These are phyloP conservation scores for Burhinus oedicnemus DNA, from an alignment of 2,113 vertebrate genomes.

Conservation along the genomic window DNA sequence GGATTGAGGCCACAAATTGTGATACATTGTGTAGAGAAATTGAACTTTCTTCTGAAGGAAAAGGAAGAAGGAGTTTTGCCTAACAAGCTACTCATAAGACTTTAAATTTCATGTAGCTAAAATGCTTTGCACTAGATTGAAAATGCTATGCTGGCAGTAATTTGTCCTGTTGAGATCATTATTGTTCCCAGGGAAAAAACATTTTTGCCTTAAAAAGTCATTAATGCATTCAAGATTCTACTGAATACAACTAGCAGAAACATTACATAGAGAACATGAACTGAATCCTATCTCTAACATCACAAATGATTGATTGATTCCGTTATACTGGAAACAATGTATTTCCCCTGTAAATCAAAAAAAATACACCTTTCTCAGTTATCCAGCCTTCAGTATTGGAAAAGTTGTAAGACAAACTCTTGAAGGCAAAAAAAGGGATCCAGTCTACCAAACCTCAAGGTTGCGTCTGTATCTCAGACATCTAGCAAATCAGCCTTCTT, in stretches of 20 bases:
- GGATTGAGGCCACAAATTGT: background rate
- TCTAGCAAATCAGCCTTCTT: background rate
- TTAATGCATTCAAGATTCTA: slow-evolving; percentile 42
- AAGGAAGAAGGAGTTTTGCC: background rate
- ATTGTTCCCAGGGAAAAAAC: slow-evolving; percentile 27
- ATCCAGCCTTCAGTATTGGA: background rate
- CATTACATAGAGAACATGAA: background rate
- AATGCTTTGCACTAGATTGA: background rate
- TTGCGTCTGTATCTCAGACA: background rate
- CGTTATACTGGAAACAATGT: background rate
- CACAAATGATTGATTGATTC: background rate
- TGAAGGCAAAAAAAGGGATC: background rate
- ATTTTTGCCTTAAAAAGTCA: slow-evolving; percentile 35
- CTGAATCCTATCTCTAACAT: background rate
- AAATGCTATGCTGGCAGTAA: background rate
- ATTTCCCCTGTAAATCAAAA: background rate
- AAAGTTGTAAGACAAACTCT: background rate
- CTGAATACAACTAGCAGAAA: slow-evolving; percentile 4
- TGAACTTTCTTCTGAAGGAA: background rate
- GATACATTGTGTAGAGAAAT: background rate
- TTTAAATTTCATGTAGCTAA: background rate
- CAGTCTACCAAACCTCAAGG: background rate
- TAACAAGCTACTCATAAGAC: background rate
- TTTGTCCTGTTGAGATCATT: slow-evolving; percentile 26
- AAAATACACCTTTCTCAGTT: background rate